These are phyloP conservation scores for Caenorhabditis drosophilae DNA, from an alignment of 2,888 invertebrate genomes.

Conservation along the genomic window DNA sequence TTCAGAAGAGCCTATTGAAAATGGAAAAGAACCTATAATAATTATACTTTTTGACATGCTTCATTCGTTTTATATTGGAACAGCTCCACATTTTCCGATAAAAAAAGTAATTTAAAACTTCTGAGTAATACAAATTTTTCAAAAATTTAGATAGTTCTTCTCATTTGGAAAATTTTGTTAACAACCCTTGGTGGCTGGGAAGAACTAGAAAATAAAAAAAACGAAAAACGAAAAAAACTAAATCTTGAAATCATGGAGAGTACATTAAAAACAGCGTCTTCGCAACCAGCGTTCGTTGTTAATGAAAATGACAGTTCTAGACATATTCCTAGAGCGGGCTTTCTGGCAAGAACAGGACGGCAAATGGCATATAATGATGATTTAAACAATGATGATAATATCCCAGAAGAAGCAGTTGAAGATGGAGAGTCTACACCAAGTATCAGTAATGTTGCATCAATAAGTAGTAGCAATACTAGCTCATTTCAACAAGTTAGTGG, in stretches of 20 bases:
- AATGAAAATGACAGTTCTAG: slow-evolving; percentile 34
- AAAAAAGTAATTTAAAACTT: slow-evolving; percentile 79
- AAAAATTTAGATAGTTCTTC: slow-evolving; percentile 77
- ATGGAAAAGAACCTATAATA: slow-evolving; percentile 50
- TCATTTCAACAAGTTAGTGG: slow-evolving; percentile 39
- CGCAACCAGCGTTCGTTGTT: slow-evolving; percentile 31
- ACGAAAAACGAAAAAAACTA: slow-evolving; percentile 40
- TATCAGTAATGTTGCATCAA: neutral
- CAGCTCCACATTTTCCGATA: slow-evolving; percentile 96
- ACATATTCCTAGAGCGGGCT: slow-evolving; percentile 21
- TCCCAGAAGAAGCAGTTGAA: neutral
- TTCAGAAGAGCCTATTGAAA: slow-evolving; percentile 62
- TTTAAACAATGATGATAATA: slow-evolving; percentile 32
- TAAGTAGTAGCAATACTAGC: neutral
- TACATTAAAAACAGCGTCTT: slow-evolving; percentile 88
- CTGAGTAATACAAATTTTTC: slow-evolving; percentile 2
- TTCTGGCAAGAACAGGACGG: slow-evolving; percentile 30
- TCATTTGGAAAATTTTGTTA: slow-evolving; percentile 92
- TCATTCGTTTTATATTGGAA: slow-evolving; percentile 91
- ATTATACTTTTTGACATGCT: slow-evolving; percentile 92
- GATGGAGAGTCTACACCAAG: neutral
- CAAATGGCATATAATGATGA: slow-evolving; percentile 48
- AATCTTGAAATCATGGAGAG: slow-evolving; percentile 83
- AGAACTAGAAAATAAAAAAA: slow-evolving; percentile 77
- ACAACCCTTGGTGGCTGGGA: slow-evolving; percentile 87